Base-by-base conservation (phyloP, 2,113 vertebrate genomes). In the Hyperoodon ampullatus region DNA sequence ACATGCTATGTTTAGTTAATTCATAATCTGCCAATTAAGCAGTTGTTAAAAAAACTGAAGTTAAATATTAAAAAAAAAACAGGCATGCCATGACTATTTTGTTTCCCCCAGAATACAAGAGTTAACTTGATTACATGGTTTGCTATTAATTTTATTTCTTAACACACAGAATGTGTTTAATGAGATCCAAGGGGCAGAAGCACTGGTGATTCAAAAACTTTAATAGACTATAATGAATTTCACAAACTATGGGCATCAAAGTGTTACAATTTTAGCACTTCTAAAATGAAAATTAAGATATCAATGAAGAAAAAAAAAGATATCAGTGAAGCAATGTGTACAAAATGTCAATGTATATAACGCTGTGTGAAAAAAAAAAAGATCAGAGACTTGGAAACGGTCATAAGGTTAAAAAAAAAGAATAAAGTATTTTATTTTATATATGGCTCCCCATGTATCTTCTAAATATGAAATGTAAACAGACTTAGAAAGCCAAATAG, bases 201-300 rank as follows among this genome's bases (percentile, higher is more conserved):
- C 9, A 60, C 3, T n/a, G 71, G 3, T n/a, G 55, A 58, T 16
- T 42, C 18, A 8, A 86, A 42, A 1, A 19, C 30, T 93, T 88
- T 82, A 94, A 39, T 63, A 42, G 35, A 4, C 7, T 82, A 6
- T 86, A 87, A 39, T 82, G 42, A 61, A 83, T 47, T 93, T 80
- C 28, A 75, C 53, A 78, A 61, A 89, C 35, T n/a, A 30, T n/a
- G 28, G 7, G 14, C 61, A 23, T 12, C 63, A 42, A 82, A 35
- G 1, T 50, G 13, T 71, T 90, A 61, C 84, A 15, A 86, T 50
- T 87, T 93, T 55, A 42, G 12, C 11, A 24, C 30, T 75, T 90
- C 26, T 85, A 71, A 84, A 81, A 5, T 95, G 35, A 81, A 97
- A 94, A 83, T 86, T 60, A 80, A 97, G 33, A 42, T 95, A 70